These are phyloP conservation scores for Erpobdella octoculata DNA, from an alignment of 2,888 invertebrate species.

Conservation along the genomic window DNA sequence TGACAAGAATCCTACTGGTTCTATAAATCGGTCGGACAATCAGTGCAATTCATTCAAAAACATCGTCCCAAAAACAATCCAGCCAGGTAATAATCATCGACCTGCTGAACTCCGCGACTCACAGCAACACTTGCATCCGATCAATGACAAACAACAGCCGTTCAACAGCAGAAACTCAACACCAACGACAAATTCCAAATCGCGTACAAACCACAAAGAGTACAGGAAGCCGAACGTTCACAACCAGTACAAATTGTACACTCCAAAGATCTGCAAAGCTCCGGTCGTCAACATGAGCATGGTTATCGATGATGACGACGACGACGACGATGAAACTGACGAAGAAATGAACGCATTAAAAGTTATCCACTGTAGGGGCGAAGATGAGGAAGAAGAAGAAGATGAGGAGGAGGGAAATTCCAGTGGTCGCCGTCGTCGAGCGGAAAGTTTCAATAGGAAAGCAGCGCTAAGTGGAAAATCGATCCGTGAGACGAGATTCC, in stretches of 20 bases:
- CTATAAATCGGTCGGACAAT: too few species aligned
- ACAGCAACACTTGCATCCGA: neutral
- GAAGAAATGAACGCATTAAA: neutral
- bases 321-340: conserved; percentile 15
- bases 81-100: too few species aligned
- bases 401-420: neutral
- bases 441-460: neutral
- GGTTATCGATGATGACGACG: conserved; percentile 6
- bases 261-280: neutral
- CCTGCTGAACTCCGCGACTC: neutral
- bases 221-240: too few species aligned
- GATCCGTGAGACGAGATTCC: neutral
- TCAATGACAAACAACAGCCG: conserved; percentile 5
- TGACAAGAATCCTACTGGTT: too few species aligned
- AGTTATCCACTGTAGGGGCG: neutral
- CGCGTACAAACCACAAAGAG: neutral
- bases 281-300: conserved; percentile 1
- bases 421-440: neutral
- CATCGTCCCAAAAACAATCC: too few species aligned
- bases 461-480: neutral
- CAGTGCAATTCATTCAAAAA: too few species aligned
- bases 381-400: neutral
- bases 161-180: conserved; percentile 6
- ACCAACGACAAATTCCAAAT: neutral
- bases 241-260: neutral